These are phyloP conservation scores for Avahi laniger DNA, from an alignment of 2,797 vertebrate genomes.

Conservation along the genomic window DNA sequence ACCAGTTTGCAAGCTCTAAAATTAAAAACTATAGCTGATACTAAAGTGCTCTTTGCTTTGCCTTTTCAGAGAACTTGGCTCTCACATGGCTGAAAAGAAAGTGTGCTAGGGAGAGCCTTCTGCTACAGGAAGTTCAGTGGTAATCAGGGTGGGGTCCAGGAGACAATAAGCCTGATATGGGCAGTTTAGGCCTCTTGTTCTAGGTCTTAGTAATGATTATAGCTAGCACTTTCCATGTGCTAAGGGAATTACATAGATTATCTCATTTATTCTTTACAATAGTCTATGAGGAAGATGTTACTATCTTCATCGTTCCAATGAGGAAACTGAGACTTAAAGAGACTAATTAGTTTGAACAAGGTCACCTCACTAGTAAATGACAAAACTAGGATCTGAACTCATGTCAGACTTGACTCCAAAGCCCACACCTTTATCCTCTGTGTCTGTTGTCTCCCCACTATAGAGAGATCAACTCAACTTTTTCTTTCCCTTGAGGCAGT, in stretches of 20 bases:
- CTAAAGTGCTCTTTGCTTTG: not conserved
- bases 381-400: slow-evolving; percentile 6
- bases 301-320: not conserved
- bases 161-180: not conserved
- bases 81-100: not conserved
- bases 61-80: not conserved
- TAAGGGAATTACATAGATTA: not conserved
- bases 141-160: not conserved
- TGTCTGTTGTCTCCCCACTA: not conserved
- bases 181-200: not conserved
- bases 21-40: not conserved
- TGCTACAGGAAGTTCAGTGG: not conserved
- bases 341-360: not conserved
- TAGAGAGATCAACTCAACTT: not conserved
- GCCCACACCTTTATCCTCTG: not conserved
- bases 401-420: slow-evolving; percentile 19
- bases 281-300: not conserved
- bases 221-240: not conserved
- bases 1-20: not conserved
- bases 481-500: not conserved
- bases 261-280: slow-evolving; percentile 1
- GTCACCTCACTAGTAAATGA: not conserved
- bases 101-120: not conserved
- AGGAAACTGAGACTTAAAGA: slow-evolving; percentile 24
- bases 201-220: not conserved